Conservation (phyloP, 2,113 vertebrate genomes). For the Neolamprologus variostigma region DNA sequence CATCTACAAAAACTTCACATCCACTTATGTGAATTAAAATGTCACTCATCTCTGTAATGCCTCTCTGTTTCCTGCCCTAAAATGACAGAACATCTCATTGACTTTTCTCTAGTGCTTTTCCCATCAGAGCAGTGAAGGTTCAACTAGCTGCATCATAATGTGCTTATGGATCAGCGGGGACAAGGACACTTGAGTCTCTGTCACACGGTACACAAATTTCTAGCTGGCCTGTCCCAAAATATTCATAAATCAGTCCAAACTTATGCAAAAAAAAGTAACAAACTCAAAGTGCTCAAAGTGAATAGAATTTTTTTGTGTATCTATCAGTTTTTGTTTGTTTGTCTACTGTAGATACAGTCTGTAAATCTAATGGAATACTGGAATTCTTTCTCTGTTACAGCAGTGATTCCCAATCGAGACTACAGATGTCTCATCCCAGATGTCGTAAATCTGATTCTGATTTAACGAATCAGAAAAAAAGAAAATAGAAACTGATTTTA, state of each 20-base stretch:
- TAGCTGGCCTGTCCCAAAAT: neutral
- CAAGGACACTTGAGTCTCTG: neutral
- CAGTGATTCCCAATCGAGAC: neutral
- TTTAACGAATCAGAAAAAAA: neutral
- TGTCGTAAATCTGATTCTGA: neutral
- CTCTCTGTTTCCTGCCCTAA: neutral
- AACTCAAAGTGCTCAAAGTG: neutral
- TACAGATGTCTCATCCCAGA: neutral
- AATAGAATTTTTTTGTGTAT: neutral
- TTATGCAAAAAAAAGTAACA: neutral
- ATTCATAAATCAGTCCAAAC: neutral
- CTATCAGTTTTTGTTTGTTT: neutral
- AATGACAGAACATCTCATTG: constrained; percentile 21
- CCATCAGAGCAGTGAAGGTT: constrained; percentile 3
- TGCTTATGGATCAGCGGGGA: neutral
- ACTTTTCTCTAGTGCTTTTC: constrained; percentile 25
- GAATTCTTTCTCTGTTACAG: neutral
- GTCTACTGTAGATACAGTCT: neutral
- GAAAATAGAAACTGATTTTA: neutral
- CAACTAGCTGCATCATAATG: constrained; percentile 1
- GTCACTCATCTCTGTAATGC: constrained; percentile 11
- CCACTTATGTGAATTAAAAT: neutral
- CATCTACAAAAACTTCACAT: neutral
- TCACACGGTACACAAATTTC: neutral
- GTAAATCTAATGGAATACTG: neutral